phyloP scores from a whole-genome alignment of 2,888 invertebrate genomes.

The Drosophila niveifrons region DNA sequence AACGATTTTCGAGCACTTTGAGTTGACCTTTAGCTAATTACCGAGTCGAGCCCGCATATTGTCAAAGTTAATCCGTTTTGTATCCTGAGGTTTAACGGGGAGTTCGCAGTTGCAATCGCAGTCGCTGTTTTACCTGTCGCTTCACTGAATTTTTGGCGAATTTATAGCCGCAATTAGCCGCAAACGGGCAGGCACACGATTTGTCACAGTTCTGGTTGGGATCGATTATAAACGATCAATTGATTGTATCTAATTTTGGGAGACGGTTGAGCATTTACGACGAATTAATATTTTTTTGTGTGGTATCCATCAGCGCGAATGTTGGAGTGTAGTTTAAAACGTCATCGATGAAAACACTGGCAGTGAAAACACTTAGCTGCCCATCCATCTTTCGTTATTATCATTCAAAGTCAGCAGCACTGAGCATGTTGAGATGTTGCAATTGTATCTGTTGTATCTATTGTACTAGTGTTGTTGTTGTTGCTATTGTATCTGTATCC shows the following conservation, averaged over 20 bases:
- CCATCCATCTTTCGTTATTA: conserved; percentile 74
- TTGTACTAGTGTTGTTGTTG: no score
- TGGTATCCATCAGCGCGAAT: conserved; percentile 64
- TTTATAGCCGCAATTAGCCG: conserved; percentile 59
- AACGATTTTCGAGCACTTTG: conserved; percentile 30
- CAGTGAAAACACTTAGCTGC: conserved; percentile 75
- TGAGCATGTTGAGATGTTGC: conserved; percentile 30
- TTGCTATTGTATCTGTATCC: conserved; percentile 42
- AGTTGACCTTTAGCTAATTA: conserved; percentile 48
- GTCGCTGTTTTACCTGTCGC: conserved; percentile 37
- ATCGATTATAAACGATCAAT: conserved; percentile 13
- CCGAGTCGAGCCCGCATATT: conserved; percentile 41
- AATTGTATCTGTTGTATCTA: conserved; percentile 33
- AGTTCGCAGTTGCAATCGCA: conserved; percentile 3
- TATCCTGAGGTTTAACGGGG: conserved; percentile 42
- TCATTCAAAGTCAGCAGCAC: conserved; percentile 59
- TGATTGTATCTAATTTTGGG: conserved; percentile 38
- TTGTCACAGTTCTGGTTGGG: conserved; percentile 70
- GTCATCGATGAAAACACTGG: conserved; percentile 74
- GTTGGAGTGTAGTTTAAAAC: conserved; percentile 62
- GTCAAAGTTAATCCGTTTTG: conserved; percentile 59
- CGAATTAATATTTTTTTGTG: conserved; percentile 56
- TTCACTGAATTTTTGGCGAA: conserved; percentile 56
- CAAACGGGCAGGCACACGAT: conserved; percentile 54
- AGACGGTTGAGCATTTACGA: conserved; percentile 35